Evolutionary conservation across 2,888 invertebrate genomes (phyloP).

Genomic region (Tenthredo notha): DNA sequence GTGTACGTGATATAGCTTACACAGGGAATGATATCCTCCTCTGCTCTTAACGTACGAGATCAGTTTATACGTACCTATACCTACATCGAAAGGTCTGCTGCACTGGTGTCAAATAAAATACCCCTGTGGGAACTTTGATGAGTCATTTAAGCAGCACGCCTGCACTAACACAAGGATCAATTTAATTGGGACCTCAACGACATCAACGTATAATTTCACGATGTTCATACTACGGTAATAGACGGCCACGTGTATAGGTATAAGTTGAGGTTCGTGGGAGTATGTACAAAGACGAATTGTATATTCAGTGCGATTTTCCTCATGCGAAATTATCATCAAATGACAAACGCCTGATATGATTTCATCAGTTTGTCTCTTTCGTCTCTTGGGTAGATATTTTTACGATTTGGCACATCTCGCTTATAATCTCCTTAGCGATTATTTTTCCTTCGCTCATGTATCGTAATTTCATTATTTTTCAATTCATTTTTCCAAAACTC

Average conservation of each 20-base stretch:
- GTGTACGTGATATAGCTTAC: background rate
- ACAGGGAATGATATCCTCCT: constrained; percentile 10
- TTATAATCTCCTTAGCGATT: background rate
- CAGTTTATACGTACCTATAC: background rate
- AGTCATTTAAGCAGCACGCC: constrained; percentile 45
- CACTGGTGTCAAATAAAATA: constrained; percentile 45
- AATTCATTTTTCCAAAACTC: background rate
- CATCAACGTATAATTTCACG: background rate
- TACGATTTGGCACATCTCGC: background rate
- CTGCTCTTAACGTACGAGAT: background rate
- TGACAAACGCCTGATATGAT: too few relatives aligned
- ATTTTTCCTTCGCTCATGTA: background rate
- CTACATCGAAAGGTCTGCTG: constrained; percentile 27
- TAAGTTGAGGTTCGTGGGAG: background rate
- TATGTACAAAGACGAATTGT: background rate
- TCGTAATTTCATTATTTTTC: background rate
- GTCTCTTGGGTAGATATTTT: background rate
- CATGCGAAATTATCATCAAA: too few relatives aligned
- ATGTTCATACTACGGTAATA: background rate
- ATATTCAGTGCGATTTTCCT: background rate
- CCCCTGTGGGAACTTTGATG: constrained; percentile 50
- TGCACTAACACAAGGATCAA: constrained; percentile 35
- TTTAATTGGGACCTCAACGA: constrained; percentile 22
- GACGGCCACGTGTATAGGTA: background rate
- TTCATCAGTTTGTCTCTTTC: too few relatives aligned